These are phyloP conservation scores for Lamellibrachia satsuma DNA, from an alignment of 2,888 invertebrate species.

Conservation along the genomic window DNA sequence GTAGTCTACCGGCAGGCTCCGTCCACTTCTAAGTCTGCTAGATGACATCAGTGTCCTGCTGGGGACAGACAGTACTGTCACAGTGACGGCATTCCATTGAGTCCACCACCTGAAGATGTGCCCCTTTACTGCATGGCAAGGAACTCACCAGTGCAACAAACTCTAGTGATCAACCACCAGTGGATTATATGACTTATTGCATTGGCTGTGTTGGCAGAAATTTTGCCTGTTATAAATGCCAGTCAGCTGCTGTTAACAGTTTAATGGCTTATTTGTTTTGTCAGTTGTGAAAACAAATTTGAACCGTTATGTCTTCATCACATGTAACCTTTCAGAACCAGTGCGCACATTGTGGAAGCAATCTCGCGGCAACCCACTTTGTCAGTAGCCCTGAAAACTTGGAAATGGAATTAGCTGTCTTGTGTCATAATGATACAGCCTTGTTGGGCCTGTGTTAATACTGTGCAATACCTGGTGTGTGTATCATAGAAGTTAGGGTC, in stretches of 20 bases:
- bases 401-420: neutral
- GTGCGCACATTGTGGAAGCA: neutral
- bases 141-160: neutral
- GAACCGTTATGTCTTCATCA: neutral
- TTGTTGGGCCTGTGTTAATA: neutral
- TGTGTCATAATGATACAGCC: neutral
- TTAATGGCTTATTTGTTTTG: neutral
- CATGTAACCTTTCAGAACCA: neutral
- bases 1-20: slow-evolving; percentile 60
- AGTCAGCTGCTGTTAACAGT: neutral
- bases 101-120: neutral
- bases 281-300: neutral
- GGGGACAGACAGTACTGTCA: neutral
- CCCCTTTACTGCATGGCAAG: neutral
- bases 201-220: neutral
- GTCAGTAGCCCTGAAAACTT: neutral
- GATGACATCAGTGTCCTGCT: neutral
- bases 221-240: neutral
- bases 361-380: neutral
- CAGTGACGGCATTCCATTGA: neutral
- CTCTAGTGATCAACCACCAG: neutral
- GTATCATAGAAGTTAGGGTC: neutral
- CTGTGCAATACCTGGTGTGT: neutral
- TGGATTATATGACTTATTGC: neutral
- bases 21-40: slow-evolving; percentile 41